Evolutionary conservation across 2,797 vertebrate species (phyloP).

Genomic region (Chrysocyon brachyurus): DNA sequence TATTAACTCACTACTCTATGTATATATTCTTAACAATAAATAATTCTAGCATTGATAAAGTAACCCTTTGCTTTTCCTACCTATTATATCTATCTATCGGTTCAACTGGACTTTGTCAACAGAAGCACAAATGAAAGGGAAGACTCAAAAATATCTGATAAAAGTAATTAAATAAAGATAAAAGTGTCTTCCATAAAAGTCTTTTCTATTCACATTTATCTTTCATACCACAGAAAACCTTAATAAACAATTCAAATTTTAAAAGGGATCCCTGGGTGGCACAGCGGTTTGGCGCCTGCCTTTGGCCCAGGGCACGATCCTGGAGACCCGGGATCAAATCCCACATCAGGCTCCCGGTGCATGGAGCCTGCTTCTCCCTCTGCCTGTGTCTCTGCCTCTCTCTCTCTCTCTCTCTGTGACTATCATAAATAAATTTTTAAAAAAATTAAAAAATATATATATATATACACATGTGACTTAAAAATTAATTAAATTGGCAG

Average conservation of each 20-base stretch:
- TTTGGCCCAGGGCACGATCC: too few species aligned
- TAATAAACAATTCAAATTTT: background rate
- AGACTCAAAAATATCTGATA: background rate
- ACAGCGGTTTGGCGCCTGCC: too few species aligned
- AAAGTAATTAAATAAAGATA: background rate
- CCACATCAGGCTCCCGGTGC: too few species aligned
- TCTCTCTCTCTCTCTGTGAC: too few species aligned
- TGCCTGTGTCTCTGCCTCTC: too few species aligned
- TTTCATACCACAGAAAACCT: background rate
- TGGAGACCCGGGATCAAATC: too few species aligned
- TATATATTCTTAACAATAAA: background rate
- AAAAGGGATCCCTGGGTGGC: background rate
- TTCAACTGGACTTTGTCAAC: background rate
- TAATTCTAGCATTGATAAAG: background rate
- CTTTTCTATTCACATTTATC: background rate
- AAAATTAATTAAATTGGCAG: too few species aligned
- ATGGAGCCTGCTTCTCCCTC: too few species aligned
- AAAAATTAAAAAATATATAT: too few species aligned
- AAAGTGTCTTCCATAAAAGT: background rate
- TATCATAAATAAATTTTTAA: too few species aligned
- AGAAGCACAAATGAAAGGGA: slow-evolving; percentile 14
- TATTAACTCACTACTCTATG: background rate
- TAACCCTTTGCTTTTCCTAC: background rate
- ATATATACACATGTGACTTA: too few species aligned
- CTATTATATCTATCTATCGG: background rate